These are phyloP conservation scores for Zalophus californianus DNA, from an alignment of 2,797 vertebrate species.

Conservation along the genomic window DNA sequence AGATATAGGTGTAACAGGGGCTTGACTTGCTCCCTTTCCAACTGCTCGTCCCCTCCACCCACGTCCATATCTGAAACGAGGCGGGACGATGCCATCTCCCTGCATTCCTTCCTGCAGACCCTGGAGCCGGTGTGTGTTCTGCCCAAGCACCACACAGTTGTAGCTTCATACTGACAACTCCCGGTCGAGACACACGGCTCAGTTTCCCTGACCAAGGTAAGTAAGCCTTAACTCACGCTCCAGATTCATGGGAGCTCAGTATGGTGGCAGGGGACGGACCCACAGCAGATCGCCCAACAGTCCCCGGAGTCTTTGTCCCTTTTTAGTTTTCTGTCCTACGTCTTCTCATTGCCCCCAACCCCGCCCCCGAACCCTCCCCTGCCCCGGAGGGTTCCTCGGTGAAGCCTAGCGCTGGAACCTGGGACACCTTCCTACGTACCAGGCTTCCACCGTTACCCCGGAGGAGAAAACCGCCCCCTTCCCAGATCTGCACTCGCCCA, in stretches of 20 bases:
- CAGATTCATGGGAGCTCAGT: accelerated
- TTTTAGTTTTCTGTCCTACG: too few relatives aligned
- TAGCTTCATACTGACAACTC: background rate
- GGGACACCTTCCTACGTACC: accelerated
- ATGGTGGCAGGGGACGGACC: background rate
- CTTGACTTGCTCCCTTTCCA: background rate
- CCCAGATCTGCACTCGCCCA: background rate
- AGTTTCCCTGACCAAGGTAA: background rate
- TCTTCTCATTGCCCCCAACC: background rate
- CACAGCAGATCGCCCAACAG: background rate
- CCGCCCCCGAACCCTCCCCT: background rate
- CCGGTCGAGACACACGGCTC: background rate
- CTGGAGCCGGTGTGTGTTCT: background rate
- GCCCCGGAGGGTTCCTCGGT: background rate
- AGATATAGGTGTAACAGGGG: background rate
- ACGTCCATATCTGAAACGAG: background rate
- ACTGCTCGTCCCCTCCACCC: background rate
- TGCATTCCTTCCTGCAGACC: background rate
- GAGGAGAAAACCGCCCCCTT: background rate
- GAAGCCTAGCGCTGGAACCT: background rate
- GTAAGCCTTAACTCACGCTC: background rate
- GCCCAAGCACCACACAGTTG: background rate
- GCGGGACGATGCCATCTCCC: background rate
- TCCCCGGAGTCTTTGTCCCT: background rate
- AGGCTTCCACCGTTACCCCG: accelerated